Base-by-base conservation (phyloP, 2,888 invertebrate species). In the Drosophila histrio region DNA sequence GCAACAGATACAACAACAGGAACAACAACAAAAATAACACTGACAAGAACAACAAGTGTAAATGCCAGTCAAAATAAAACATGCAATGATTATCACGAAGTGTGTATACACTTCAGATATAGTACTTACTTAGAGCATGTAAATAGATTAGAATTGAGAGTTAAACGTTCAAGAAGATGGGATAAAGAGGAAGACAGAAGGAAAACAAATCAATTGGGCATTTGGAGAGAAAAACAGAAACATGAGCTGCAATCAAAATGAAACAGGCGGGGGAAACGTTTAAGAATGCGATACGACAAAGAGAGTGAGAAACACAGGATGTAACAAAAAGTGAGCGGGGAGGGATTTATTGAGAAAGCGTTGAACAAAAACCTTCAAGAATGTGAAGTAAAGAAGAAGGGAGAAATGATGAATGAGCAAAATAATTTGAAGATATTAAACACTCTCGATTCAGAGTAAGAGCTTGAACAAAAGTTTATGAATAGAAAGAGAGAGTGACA, bases 21-120 rank as follows among this genome's bases (percentile, higher is more conserved):
- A 43, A 3, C 69, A 56, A 52, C 61, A 50, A 2, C 56, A 53
- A 24, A 13, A 34, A 8, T 8, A 6, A 24, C 32, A 11, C 19
- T 21, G 22, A 21, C 28, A 36, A 11, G 15, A 39, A 21, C 32
- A 54, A n/a, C 17, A 28, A 30, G 7, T 17, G 2, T 11, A 19
- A 22, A 49, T 34, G 34, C 5, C 19, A 11, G 21, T 7, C 28
- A 7, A 44, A 44, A 13, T 17, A 19, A 28, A 62, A 19, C 28
- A 43, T 30, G 6, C 9, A 7, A 11, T 11, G 17, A n/a, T 49
- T 30, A 47, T 17, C 9, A 49, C 41, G 47, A 65, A 62, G 22
- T 11, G 15, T 3, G 19, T 19, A 54, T 43, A 19, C 36, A 15
- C 53, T 54, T 11, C n/a, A 13, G 17, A 43, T 13, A 15, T 2